Evolutionary conservation across 2,888 invertebrate species (phyloP), one percentile per base, ranked within the genome.

Genomic region (Neocrepidodera transversa): DNA sequence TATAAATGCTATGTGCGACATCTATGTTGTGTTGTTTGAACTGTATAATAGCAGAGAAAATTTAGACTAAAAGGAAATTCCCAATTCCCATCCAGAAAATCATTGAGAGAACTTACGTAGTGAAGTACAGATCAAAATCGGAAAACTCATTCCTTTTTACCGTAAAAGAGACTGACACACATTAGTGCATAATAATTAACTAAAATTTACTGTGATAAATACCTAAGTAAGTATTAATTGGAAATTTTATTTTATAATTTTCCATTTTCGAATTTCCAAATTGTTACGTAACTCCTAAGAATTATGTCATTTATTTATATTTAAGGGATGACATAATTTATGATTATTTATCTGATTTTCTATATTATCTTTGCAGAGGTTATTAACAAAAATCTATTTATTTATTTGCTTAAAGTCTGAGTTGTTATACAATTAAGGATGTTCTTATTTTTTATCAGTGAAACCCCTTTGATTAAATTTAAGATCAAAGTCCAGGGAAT

Each of bases 191-290:
- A 32, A 13, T 32, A 13, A n/a, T 8, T 32, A 32, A 13, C 5
- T 32, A 17, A 32, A 23, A 23, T 13, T 17, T 40, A 11, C 55
- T 40, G n/a, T 18, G 14, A 48, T 55, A 35, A 45, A 40, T 55
- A n/a, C n/a, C n/a, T n/a, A 23, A 56, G 48, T 49, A 14, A 0
- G n/a, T 8, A 43, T 53, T 20, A 14, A 28, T n/a, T n/a, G n/a
- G 40, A 26, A 4, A 32, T 32, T 32, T 30, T 32, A n/a, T 32
- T 32, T 32, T 3, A 32, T 28, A 32, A 32, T 32, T 32, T 32
- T n/a, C 32, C 4, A 32, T 13, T 32, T 32, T 32, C 11, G 32
- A 28, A 28, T 4, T 32, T 4, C 11, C 3, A 32, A 32, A 32
- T 11, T 13, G 6, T 32, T 32, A 32, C 32, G 32, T 32, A 32